Evolutionary conservation across 2,888 invertebrate species (phyloP), one percentile per base, ranked within the genome.

Genomic region (Muschampia plurimacula): DNA sequence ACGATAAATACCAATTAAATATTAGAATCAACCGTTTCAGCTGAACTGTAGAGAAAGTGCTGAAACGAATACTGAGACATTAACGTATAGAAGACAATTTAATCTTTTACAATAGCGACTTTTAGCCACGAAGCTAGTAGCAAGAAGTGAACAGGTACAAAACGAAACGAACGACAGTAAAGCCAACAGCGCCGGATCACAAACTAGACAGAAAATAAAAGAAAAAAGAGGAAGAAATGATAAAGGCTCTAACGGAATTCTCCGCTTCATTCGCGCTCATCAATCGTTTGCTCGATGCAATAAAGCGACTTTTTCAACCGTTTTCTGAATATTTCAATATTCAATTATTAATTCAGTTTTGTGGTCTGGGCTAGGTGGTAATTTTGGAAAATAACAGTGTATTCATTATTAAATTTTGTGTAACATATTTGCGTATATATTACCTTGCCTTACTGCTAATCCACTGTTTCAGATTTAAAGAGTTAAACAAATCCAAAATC

Each of bases 131-230:
- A 60, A 68, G 46, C 49, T 68, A 62, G 62, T 52, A 67, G 66
- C 62, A 52, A 66, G 39, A 67, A 72, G 67, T 67, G 52, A 57
- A 63, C 62, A 71, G 71, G 60, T 62, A 67, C 66, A 67, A 59
- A 59, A 59, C 32, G 60, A 72, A 41, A 62, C 22, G 59, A 59
- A 66, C 65, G 57, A 22, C 64, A 28, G 66, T 46, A 67, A 67
- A 72, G 62, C 52, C 72, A 72, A 72, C 67, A 72, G 60, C 59
- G 70, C 59, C 39, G 60, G 65, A 71, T 66, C 66, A 66, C 59
- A 71, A 71, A 66, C 71, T 71, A 71, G 70, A 71, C 71, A 71
- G 71, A 60, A 71, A 71, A 66, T 66, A 59, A 71, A 65, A 71
- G 57, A 65, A 46, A 59, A 70, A 57, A 70, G 64, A 62, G 49